A percentile compares a stretch with the other conserved stretches of the same genome.
phyloP scores from a whole-genome alignment of 2,888 invertebrate genomes.

The Crematogaster levior region DNA sequence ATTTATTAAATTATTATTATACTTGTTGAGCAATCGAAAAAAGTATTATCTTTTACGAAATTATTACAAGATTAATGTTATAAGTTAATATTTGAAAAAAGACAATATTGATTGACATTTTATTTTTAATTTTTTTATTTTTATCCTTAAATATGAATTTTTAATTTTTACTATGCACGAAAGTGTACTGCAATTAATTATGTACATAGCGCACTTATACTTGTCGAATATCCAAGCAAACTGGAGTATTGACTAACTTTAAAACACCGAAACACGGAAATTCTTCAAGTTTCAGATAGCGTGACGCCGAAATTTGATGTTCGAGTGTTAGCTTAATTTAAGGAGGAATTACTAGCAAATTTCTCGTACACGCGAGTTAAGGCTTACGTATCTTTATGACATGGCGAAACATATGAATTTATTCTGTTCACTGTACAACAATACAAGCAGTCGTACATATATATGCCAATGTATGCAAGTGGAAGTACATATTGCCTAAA shows the following conservation, averaged over 20 bases:
- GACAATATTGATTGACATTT: too few relatives aligned
- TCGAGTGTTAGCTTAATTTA: conserved; percentile 1
- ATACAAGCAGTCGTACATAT: conserved; percentile 6
- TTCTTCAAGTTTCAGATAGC: conserved; percentile 9
- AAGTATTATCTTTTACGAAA: too few relatives aligned
- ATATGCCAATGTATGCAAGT: neutral
- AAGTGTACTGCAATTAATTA: neutral
- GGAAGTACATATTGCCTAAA: neutral
- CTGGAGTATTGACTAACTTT: neutral
- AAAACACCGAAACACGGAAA: conserved; percentile 14
- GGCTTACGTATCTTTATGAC: neutral
- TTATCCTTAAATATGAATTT: too few relatives aligned
- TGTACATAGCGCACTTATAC: neutral
- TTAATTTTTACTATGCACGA: neutral
- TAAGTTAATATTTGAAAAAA: too few relatives aligned
- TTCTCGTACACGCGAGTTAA: conserved; percentile 2
- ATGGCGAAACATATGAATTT: conserved; percentile 26
- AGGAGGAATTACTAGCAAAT: neutral
- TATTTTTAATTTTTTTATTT: too few relatives aligned
- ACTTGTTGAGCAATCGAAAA: too few relatives aligned
- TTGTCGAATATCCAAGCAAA: conserved; percentile 1
- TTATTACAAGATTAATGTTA: too few relatives aligned
- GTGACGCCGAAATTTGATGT: conserved; percentile 6
- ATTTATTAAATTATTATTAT: too few relatives aligned
- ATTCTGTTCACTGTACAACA: neutral